Evolutionary conservation across 1,140 invertebrate species (phyloP).

Genomic region (Bombus turneri): DNA sequence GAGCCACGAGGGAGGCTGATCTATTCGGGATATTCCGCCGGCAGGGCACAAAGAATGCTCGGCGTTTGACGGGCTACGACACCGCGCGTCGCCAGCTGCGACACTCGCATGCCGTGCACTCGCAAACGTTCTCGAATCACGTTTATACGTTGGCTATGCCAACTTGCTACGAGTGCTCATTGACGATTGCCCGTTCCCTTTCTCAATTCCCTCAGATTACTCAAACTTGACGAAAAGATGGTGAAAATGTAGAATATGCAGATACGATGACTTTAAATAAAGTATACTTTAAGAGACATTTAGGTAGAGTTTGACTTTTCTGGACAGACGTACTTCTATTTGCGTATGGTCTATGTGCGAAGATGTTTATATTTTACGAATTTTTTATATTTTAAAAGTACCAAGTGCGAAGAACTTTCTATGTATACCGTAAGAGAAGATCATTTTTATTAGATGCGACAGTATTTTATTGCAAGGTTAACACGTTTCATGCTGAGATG

Average conservation of each 20-base stretch:
- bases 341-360: too few relatives aligned
- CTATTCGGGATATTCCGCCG: slow-evolving; percentile 71
- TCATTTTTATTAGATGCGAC: too few relatives aligned
- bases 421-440: too few relatives aligned
- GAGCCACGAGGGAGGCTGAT: slow-evolving; percentile 58
- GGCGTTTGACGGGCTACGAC: slow-evolving; percentile 72
- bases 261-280: too few relatives aligned
- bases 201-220: background rate
- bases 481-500: too few relatives aligned
- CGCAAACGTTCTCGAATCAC: background rate
- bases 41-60: slow-evolving; percentile 71
- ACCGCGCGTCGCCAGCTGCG: slow-evolving; percentile 42
- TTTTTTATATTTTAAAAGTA: too few relatives aligned
- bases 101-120: slow-evolving; percentile 29
- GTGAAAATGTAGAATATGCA: too few relatives aligned
- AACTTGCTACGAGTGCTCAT: background rate
- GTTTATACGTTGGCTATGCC: background rate
- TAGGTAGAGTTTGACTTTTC: background rate
- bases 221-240: too few relatives aligned
- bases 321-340: background rate
- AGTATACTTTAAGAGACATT: background rate
- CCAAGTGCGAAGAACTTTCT: too few relatives aligned
- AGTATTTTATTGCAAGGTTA: too few relatives aligned
- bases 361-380: too few relatives aligned
- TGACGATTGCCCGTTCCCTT: background rate